Base-by-base conservation (phyloP, 2,113 vertebrate genomes). In the Zootoca vivipara region DNA sequence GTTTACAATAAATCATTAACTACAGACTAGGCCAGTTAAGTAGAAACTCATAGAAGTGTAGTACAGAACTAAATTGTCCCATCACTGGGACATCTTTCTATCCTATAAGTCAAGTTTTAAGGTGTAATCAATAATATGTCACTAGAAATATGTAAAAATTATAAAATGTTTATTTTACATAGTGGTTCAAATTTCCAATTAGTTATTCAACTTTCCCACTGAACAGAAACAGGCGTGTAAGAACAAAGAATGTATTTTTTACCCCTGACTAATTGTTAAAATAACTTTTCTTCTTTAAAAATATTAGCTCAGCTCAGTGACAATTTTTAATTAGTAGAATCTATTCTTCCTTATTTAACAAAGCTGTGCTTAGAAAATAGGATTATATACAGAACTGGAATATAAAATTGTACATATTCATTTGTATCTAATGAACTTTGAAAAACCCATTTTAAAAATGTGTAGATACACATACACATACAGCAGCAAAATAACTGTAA, bases 61-160 rank as follows among this genome's bases (percentile, higher is more conserved):
- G 2, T 42, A 72, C 4, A 56, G 30, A 58, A 42, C 18, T 58
- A 72, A 81, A 81, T 81, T 20, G n/a, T 82, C 22, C 4, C 13
- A 58, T 58, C 24, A 62, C 52, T n/a, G n/a, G 22, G 12, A 58
- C 6, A 78, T 64, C 6, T 18, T 84, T 67, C 22, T 22, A 46
- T 52, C 4, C 4, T 38, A 64, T 12, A 18, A 33, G 15, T 56
- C 74, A 78, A 13, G 22, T 75, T 74, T 82, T 26, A 26, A 35
- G 38, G 75, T 64, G 78, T 18, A 82, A 91, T 89, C 70, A 85
- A 75, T 70, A 78, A 70, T 81, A 87, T 6, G 85, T 87, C 78
- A 94, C 74, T 90, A 95, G 82, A 87, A 90, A 93, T 80, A 93
- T 7, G 78, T 90, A 93, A 95, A 95, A 97, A 94, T 86, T 96